A percentile compares a stretch with the other conserved stretches of the same genome.
phyloP scores from a whole-genome alignment of 1,140 invertebrate genomes.

The Branchinecta lynchi region DNA sequence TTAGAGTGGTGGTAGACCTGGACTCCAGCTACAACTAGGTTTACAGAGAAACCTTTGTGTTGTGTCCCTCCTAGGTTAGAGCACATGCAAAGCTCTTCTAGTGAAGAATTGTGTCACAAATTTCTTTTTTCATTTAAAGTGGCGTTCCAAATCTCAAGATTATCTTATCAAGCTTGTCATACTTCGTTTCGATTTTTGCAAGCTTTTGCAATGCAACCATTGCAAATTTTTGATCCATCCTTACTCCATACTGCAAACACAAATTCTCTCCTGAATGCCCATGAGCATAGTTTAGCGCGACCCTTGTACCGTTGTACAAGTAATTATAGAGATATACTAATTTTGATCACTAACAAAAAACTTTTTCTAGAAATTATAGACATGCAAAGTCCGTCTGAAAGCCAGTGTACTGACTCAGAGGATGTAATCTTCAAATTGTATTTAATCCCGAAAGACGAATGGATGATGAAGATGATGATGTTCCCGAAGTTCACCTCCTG shows the following conservation, averaged over 20 bases:
- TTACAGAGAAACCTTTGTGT: constrained; percentile 9
- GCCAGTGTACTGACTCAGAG: constrained; percentile 8
- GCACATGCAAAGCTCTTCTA: constrained; percentile 9
- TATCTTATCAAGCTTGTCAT: constrained; percentile 2
- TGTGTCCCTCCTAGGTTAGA: not conserved
- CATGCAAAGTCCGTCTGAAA: constrained; percentile 9
- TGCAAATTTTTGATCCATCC: constrained; percentile 9
- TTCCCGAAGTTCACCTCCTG: constrained; percentile 1
- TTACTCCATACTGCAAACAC: constrained; percentile 1
- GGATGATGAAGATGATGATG: constrained; percentile 6
- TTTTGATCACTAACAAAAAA: constrained; percentile 7
- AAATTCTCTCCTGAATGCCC: not conserved
- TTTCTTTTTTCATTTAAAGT: constrained; percentile 2
- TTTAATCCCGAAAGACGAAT: constrained; percentile 5
- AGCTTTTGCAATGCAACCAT: constrained; percentile 1
- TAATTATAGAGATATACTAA: constrained; percentile 10
- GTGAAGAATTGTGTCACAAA: constrained; percentile 6
- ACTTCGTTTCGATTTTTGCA: constrained; percentile 9
- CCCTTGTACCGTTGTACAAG: constrained; percentile 5
- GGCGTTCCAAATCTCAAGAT: constrained; percentile 9
- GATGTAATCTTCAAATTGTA: constrained; percentile 1
- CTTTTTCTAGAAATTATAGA: constrained; percentile 10
- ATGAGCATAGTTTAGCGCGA: constrained; percentile 9
- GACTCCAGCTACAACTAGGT: too few relatives aligned
- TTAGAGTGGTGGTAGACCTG: too few relatives aligned